Evolutionary conservation across 2,888 invertebrate species (phyloP), one percentile per base, ranked within the genome.

Genomic region (Brachypterus glaber): DNA sequence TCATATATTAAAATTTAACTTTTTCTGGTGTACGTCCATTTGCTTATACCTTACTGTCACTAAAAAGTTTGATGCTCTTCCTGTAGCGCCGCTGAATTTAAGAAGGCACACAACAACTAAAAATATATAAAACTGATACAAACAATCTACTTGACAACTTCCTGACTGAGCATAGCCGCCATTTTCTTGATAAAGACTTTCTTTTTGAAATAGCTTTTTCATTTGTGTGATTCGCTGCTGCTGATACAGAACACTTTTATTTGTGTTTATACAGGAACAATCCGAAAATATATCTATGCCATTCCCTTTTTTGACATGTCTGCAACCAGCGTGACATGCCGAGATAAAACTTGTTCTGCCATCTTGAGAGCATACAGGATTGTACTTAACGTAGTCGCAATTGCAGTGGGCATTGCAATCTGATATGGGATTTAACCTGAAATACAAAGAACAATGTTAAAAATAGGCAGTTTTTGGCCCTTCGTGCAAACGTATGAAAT

Each of bases 311-410:
- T 57, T 54, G 26, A 63, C 56, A 44, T 67, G 62, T 33, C 63
- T 71, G 56, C 85, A 86, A 3, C 87, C 86, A 13, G 86, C 86
- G 57, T 84, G 82, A 55, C 87, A 87, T 3, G 86, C 79, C 0
- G 83, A 84, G 49, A 84, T 85, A 55, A 76, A 86, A 2, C 79
- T 79, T 47, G 74, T 71, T 24, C 46, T 52, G 1, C 73, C 72
- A 43, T 75, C 73, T 44, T 73, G 70, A 3, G 77, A 74, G 54
- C 83, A 84, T 0, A 85, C 79, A 0, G 84, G 83, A 33, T 81
- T 78, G 55, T 81, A 84, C 44, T 78, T 76, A 14, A 79, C 77
- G 51, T 76, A 79, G 49, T 79, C 77, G 59, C 83, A 84, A 43
- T 73, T 64, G 55, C 83, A 84, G 41, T 71, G 67, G 12, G 69